These are phyloP conservation scores for Actinia tenebrosa DNA, from an alignment of 64 coral and sea anemone genomes.

Conservation along the genomic window DNA sequence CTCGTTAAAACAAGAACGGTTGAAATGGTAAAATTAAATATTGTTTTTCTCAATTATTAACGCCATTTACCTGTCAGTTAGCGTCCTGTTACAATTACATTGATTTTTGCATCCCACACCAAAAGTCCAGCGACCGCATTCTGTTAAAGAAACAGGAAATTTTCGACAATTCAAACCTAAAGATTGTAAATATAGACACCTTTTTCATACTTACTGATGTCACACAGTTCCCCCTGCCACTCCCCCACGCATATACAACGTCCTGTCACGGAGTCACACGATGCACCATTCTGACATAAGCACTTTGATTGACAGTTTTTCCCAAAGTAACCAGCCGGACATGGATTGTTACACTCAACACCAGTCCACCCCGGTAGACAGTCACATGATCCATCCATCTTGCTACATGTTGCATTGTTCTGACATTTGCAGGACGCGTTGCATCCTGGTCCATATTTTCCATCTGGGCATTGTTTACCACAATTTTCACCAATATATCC, in stretches of 20 bases:
- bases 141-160: too few species aligned
- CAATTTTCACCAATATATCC: conserved; percentile 53
- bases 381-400: too few species aligned
- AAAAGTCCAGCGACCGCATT: too few species aligned
- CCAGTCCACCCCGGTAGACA: conserved; percentile 71
- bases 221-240: conserved; percentile 77
- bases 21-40: too few species aligned
- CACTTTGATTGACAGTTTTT: conserved; percentile 77
- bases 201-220: conserved; percentile 41
- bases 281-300: conserved; percentile 64
- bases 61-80: too few species aligned
- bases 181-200: too few species aligned
- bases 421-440: conserved; percentile 40
- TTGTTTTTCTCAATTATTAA: too few species aligned
- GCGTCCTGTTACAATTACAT: too few species aligned
- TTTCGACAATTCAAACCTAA: too few species aligned
- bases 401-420: too few species aligned
- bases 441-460: background rate
- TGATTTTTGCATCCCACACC: too few species aligned
- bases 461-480: background rate
- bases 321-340: conserved; percentile 82
- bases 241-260: conserved; percentile 75
- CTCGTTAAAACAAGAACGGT: too few species aligned
- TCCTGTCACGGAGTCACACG: conserved; percentile 75
- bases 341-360: conserved; percentile 63